phyloP scores from a whole-genome alignment of 2,113 vertebrate genomes.

The Taxidea taxus region DNA sequence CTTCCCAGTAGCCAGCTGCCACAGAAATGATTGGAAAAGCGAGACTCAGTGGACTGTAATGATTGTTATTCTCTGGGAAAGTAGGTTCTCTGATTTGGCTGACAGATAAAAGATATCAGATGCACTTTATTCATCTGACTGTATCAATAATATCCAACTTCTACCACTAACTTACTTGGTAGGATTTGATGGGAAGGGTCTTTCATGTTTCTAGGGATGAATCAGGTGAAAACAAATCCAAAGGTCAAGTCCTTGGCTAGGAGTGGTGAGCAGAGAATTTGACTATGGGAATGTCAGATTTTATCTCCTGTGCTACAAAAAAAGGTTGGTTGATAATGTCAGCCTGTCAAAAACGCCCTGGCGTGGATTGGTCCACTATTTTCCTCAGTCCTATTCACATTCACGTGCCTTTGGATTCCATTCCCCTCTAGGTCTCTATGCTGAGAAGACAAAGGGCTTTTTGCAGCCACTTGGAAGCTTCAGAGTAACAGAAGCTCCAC shows the following conservation, averaged over 20 bases:
- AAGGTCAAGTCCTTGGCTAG: constrained; percentile 11
- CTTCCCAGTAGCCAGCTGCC: constrained; percentile 68
- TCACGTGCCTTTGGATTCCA: neutral
- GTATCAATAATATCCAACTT: constrained; percentile 57
- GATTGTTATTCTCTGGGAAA: constrained; percentile 54
- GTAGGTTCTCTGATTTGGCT: constrained; percentile 53
- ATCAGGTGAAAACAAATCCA: constrained; percentile 25
- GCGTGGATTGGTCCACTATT: neutral
- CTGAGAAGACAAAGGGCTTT: neutral
- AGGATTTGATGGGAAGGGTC: constrained; percentile 33
- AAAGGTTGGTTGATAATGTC: constrained; percentile 18
- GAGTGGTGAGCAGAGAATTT: neutral
- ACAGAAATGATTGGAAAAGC: constrained; percentile 54
- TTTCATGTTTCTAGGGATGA: constrained; percentile 33
- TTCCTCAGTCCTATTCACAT: neutral
- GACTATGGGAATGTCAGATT: neutral
- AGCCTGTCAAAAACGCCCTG: neutral
- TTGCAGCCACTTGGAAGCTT: neutral
- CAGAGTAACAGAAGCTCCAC: neutral
- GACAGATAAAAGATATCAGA: constrained; percentile 59
- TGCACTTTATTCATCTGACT: constrained; percentile 48
- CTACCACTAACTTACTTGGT: constrained; percentile 18
- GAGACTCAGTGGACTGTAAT: constrained; percentile 53
- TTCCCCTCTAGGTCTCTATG: neutral
- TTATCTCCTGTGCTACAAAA: neutral